Conservation (phyloP, 2,797 vertebrate genomes). For the Hyperoplus lanceolatus region DNA sequence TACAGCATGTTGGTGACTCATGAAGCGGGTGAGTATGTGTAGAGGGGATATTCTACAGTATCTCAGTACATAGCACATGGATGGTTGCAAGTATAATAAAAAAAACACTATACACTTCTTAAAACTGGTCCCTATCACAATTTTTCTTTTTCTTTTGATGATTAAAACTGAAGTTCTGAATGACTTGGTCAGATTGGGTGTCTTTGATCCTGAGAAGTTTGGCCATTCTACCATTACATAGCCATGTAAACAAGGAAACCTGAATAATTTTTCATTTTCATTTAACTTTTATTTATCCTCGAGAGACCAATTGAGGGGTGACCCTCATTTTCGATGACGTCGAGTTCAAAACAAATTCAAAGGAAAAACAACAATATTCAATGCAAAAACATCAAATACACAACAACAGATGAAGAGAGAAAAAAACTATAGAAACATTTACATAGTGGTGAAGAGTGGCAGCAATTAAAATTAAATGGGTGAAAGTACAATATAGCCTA, state of each 20-base stretch:
- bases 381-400: no score
- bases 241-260: slow-evolving; percentile 10
- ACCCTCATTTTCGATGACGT: no score
- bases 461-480: no score
- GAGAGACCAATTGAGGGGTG: no score
- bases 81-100: slow-evolving; percentile 23
- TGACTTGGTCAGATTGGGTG: not conserved
- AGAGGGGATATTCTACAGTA: slow-evolving; percentile 46
- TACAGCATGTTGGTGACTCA: slow-evolving; percentile 69
- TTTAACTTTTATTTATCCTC: no score
- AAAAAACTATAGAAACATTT: no score
- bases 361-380: no score
- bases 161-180: slow-evolving; percentile 8
- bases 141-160: not conserved
- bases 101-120: not conserved
- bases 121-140: not conserved
- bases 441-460: no score
- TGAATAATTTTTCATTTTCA: not conserved
- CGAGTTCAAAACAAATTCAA: no score
- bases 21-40: slow-evolving; percentile 48
- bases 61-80: slow-evolving; percentile 28
- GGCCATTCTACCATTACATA: not conserved
- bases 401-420: no score
- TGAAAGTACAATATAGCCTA: no score
- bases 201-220: slow-evolving; percentile 13